Conservation (phyloP, 2,113 vertebrate species). For the Vombatus ursinus region DNA sequence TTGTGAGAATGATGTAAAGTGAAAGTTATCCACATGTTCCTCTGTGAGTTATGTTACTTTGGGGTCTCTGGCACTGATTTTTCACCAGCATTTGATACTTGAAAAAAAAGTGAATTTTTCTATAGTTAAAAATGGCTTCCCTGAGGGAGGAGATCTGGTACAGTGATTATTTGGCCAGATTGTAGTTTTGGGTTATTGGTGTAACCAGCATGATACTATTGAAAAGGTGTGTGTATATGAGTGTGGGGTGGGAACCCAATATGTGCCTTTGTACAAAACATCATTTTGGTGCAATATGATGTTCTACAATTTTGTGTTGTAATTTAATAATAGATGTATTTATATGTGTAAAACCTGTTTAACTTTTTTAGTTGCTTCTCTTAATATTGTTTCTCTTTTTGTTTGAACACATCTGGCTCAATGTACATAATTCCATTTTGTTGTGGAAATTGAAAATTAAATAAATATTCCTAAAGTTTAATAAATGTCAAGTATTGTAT, state of each 20-base stretch:
- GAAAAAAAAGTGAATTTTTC: conserved; percentile 53
- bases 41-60: conserved; percentile 19
- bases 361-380: neutral
- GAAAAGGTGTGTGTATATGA: conserved; percentile 35
- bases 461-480: neutral
- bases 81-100: conserved; percentile 49
- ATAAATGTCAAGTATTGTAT: neutral
- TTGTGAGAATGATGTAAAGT: neutral
- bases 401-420: neutral
- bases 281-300: conserved; percentile 27
- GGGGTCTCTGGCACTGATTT: conserved; percentile 30
- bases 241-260: neutral
- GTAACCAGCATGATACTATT: neutral
- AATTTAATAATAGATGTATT: conserved; percentile 15
- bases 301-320: conserved; percentile 46
- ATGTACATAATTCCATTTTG: neutral
- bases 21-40: neutral
- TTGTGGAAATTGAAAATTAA: neutral
- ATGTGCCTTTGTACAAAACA: neutral
- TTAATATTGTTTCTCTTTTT: neutral
- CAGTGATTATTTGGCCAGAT: conserved; percentile 35
- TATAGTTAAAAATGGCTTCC: conserved; percentile 37
- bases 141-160: conserved; percentile 20
- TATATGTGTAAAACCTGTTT: neutral
- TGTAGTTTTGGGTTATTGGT: conserved; percentile 15